These are phyloP conservation scores for Neuroterus valhalla DNA, from an alignment of 1,140 invertebrate species.

Conservation along the genomic window DNA sequence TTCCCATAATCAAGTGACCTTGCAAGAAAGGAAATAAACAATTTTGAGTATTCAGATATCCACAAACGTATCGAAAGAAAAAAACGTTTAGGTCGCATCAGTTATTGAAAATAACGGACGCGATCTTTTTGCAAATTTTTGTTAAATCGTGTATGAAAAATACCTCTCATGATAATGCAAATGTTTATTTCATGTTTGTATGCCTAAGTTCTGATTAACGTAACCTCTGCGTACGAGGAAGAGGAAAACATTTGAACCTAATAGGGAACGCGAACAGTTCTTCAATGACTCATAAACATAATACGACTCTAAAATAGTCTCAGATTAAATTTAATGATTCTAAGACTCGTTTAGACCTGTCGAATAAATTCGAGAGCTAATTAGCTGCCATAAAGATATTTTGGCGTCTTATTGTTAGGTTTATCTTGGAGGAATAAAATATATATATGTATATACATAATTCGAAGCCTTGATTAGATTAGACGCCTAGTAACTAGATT, in stretches of 20 bases:
- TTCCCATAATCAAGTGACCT: neutral
- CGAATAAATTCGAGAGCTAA: neutral
- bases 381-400: neutral
- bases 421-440: slow-evolving; percentile 40
- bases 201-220: neutral
- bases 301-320: too few species aligned
- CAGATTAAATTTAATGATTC: neutral
- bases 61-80: neutral
- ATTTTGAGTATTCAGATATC: too few species aligned
- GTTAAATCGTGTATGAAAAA: too few species aligned
- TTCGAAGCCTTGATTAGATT: slow-evolving; percentile 73
- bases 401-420: slow-evolving; percentile 6
- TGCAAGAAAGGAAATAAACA: too few species aligned
- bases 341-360: neutral
- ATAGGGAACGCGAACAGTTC: too few species aligned
- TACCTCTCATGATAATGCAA: too few species aligned
- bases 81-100: neutral
- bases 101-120: neutral
- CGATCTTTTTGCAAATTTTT: neutral
- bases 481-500: slow-evolving; percentile 76
- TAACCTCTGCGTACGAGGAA: too few species aligned
- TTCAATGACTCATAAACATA: too few species aligned
- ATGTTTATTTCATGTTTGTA: neutral
- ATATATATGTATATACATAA: slow-evolving; percentile 59
- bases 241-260: too few species aligned